Evolutionary conservation across 2,113 vertebrate species (phyloP), one percentile per base, ranked within the genome.

Genomic region (Micromys minutus): DNA sequence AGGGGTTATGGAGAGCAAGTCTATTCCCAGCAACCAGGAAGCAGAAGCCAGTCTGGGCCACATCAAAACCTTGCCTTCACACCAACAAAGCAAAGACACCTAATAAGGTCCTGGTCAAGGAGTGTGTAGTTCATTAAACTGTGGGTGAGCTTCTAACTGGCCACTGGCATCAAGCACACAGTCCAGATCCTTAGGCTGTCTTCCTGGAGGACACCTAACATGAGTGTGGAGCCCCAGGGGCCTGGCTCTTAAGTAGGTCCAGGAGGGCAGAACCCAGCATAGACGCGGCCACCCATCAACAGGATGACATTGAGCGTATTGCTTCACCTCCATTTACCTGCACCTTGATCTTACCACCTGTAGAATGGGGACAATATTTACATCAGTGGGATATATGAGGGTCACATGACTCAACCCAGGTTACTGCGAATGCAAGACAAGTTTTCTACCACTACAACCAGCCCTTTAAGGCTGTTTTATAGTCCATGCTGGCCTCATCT

Each of bases 141-240:
- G 19, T 22, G 19, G 5, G 0, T 59, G 61, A 39, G 81, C 19
- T 39, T 45, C 10, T 47, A 24, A 29, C 16, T 34, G 59, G 7
- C 26, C 10, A 47, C 7, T 34, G 26, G 39, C 61, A 65, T 67
- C 22, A 69, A 47, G 34, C 36, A 17, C 21, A 1, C 0, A 10
- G 59, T 52, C 84, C 50, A 24, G 90, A 17, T 10, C 2, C 9
- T 72, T 26, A 7, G 16, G 52, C 47, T 26, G 8, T 26, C 21
- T 29, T 31, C 21, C 22, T 71, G 47, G 45, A 69, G 17, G 42
- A 12, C 55, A 29, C 13, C 3, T 47, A 5, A 4, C 36, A 7
- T 0, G 12, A 90, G 12, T 0, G 3, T 0, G 0, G 4, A 52
- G 24, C 52, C 65, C 47, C 0, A 39, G 4, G 24, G 34, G 45